These are phyloP conservation scores for Montipora sp. DNA, from an alignment of 64 coral and sea anemone species.

Conservation along the genomic window DNA sequence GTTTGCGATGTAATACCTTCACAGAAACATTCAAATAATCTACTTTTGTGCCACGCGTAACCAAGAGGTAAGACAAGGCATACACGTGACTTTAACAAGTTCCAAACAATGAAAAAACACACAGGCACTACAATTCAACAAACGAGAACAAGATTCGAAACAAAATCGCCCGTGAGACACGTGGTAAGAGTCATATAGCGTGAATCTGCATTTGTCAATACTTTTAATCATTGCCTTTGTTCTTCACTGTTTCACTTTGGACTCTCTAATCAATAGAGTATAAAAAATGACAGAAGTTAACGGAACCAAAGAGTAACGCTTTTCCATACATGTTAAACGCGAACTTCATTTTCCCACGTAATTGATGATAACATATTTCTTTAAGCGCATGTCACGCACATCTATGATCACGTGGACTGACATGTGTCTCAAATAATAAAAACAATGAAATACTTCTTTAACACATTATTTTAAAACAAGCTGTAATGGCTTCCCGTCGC, in stretches of 20 bases:
- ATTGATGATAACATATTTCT: conserved; percentile 8
- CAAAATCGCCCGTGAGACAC: conserved; percentile 20
- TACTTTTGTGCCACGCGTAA: conserved; percentile 17
- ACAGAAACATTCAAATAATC: background rate
- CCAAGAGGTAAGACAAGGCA: background rate
- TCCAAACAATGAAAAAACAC: conserved; percentile 29
- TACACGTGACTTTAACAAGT: conserved; percentile 36
- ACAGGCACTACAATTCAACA: conserved; percentile 9
- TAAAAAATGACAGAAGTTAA: background rate
- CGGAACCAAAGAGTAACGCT: background rate
- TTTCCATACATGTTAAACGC: conserved; percentile 29
- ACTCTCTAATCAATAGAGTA: background rate
- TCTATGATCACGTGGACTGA: conserved; percentile 17
- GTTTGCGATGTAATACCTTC: too few species aligned
- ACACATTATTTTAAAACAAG: conserved; percentile 18
- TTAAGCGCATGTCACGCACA: conserved; percentile 11
- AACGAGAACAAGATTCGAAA: conserved; percentile 29
- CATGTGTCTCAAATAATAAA: conserved; percentile 10
- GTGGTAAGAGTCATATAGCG: conserved; percentile 30
- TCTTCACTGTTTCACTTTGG: background rate
- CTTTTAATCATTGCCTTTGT: conserved; percentile 16
- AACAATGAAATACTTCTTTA: too few species aligned
- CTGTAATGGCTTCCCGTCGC: conserved; percentile 28
- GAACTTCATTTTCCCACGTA: background rate
- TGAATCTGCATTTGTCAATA: conserved; percentile 36